phyloP scores from a whole-genome alignment of 2,113 vertebrate genomes.

The Zeus faber region DNA sequence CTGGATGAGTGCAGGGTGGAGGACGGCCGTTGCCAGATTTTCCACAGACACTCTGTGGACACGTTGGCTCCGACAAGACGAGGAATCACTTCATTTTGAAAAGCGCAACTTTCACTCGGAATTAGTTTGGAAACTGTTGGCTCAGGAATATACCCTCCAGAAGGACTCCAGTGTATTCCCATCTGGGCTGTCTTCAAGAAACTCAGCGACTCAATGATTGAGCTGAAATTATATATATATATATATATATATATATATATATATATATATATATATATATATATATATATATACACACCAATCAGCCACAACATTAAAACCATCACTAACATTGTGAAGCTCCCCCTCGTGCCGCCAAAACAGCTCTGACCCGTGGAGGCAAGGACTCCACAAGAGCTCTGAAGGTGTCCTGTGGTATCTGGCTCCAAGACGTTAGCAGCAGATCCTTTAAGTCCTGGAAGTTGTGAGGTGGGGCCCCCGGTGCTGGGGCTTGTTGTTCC shows the following conservation, averaged over 20 bases:
- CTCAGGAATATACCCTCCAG: conserved; percentile 33
- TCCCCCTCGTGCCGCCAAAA: no score
- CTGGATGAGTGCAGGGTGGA: conserved; percentile 30
- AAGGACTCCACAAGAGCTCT: no score
- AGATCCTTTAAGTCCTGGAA: no score
- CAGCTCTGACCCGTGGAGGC: no score
- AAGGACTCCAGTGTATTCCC: conserved; percentile 24
- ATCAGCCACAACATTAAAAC: no score
- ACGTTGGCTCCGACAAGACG: conserved; percentile 54
- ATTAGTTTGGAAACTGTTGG: conserved; percentile 55
- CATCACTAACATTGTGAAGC: no score
- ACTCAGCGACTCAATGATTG: background rate
- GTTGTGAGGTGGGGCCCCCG: no score
- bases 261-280: background rate
- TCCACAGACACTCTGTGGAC: conserved; percentile 58
- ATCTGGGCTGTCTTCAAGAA: conserved; percentile 15
- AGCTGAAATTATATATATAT: no score
- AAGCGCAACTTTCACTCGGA: conserved; percentile 41
- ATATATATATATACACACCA: no score
- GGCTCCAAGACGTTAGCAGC: no score
- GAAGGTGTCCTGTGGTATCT: no score
- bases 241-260: background rate
- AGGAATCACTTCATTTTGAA: conserved; percentile 70
- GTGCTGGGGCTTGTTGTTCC: no score
- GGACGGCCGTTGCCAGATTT: conserved; percentile 58